A percentile compares a stretch with the other conserved stretches of the same genome.
Conservation (phyloP, 1,140 invertebrate genomes). For the Platyscapa corneri region DNA sequence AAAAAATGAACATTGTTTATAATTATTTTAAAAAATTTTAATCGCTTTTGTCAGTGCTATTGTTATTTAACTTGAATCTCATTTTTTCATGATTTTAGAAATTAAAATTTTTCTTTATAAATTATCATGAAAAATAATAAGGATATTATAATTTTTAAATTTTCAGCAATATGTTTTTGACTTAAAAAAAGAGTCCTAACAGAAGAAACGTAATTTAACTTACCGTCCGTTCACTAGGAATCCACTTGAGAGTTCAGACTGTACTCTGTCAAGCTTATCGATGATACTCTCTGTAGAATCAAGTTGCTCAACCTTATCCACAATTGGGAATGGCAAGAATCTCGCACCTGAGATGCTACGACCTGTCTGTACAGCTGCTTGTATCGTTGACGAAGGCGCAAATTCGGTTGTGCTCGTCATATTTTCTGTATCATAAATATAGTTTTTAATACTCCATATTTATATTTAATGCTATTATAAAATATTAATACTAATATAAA, state of each 20-base stretch:
- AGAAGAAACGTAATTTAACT: not conserved
- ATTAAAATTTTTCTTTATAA: too few relatives aligned
- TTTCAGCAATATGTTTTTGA: not conserved
- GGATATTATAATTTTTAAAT: too few relatives aligned
- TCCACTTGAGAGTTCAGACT: conserved; percentile 86
- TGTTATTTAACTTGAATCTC: too few relatives aligned
- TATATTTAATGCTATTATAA: too few relatives aligned
- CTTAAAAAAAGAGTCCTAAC: not conserved
- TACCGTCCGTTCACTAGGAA: conserved; percentile 78
- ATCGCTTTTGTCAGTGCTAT: too few relatives aligned
- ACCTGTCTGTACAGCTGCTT: conserved; percentile 89
- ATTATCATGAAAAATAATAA: too few relatives aligned
- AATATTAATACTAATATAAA: too few relatives aligned
- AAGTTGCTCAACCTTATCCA: conserved; percentile 64
- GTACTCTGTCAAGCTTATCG: conserved; percentile 87
- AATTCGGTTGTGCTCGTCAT: conserved; percentile 59
- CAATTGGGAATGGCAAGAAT: conserved; percentile 83
- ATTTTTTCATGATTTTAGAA: too few relatives aligned
- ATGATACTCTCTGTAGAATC: conserved; percentile 86
- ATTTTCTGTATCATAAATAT: not conserved
- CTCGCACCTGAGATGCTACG: conserved; percentile 87
- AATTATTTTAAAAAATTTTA: too few relatives aligned
- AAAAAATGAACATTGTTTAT: too few relatives aligned
- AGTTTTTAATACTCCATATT: too few relatives aligned
- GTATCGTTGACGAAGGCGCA: conserved; percentile 72